Conservation (phyloP, 92 coral and sea anemone species). For the Umimayanthus chanpuru region DNA sequence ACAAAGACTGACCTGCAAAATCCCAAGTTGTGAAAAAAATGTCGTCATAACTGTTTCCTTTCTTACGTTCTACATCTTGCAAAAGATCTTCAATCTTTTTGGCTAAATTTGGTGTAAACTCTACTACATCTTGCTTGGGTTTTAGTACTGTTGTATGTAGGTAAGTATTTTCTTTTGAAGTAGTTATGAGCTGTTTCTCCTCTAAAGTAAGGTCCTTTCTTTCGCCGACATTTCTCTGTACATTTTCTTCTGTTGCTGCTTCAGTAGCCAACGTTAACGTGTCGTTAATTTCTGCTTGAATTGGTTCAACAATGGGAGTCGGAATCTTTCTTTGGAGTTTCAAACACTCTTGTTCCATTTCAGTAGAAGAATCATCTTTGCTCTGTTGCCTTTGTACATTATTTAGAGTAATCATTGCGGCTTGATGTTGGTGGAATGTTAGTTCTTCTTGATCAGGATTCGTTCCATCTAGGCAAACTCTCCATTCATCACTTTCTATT, state of each 20-base stretch:
- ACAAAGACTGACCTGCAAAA: slow-evolving; percentile 76
- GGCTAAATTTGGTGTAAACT: background rate
- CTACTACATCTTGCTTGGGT: background rate
- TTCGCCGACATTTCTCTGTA: too few species aligned
- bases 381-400: background rate
- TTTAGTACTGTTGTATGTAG: background rate
- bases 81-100: background rate
- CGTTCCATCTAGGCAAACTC: background rate
- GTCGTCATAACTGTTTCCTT: background rate
- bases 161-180: background rate
- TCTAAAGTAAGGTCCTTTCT: background rate
- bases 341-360: background rate
- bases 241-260: background rate
- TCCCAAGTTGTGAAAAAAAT: slow-evolving; percentile 62
- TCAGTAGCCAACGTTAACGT: background rate
- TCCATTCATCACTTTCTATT: background rate
- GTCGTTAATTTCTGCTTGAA: background rate
- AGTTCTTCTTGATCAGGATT: background rate
- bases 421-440: background rate
- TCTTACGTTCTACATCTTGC: too few species aligned
- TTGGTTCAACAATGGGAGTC: background rate
- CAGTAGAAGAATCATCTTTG: background rate
- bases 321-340: background rate
- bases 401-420: background rate
- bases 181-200: too few species aligned